Evolutionary conservation across 2,797 vertebrate species (phyloP).

Genomic region (Tiaroga cobitis): DNA sequence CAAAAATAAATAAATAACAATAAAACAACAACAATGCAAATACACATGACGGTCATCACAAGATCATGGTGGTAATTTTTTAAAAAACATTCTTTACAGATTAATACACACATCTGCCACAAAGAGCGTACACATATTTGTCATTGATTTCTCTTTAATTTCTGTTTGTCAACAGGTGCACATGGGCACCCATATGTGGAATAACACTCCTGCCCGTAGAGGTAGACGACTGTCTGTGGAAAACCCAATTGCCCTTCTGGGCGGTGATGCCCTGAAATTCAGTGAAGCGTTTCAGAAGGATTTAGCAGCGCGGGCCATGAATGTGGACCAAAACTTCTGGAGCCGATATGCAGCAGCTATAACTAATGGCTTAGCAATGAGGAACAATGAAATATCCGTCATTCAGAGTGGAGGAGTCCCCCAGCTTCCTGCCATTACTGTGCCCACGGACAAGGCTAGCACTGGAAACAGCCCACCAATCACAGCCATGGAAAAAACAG

Average conservation of each 20-base stretch:
- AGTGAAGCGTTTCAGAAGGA: conserved; percentile 96
- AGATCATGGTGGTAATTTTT: not conserved
- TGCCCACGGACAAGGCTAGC: conserved; percentile 87
- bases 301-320: conserved; percentile 90
- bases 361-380: conserved; percentile 92
- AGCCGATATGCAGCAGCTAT: conserved; percentile 94
- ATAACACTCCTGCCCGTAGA: conserved; percentile 90
- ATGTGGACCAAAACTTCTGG: conserved; percentile 94
- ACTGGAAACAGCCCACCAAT: conserved; percentile 82
- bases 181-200: conserved; percentile 99
- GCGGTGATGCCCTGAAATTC: conserved; percentile 89
- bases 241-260: conserved; percentile 91
- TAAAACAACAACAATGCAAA: not conserved
- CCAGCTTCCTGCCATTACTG: conserved; percentile 85
- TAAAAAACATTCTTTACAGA: not conserved
- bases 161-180: conserved; percentile 83
- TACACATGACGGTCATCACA: not conserved
- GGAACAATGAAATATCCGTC: conserved; percentile 98
- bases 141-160: conserved; percentile 68
- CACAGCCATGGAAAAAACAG: conserved; percentile 85
- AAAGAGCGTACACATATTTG: not conserved
- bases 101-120: not conserved
- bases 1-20: not conserved
- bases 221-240: conserved; percentile 94
- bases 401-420: conserved; percentile 93